phyloP scores from a whole-genome alignment of 1,140 invertebrate species.

The Sycophaga agraensis region DNA sequence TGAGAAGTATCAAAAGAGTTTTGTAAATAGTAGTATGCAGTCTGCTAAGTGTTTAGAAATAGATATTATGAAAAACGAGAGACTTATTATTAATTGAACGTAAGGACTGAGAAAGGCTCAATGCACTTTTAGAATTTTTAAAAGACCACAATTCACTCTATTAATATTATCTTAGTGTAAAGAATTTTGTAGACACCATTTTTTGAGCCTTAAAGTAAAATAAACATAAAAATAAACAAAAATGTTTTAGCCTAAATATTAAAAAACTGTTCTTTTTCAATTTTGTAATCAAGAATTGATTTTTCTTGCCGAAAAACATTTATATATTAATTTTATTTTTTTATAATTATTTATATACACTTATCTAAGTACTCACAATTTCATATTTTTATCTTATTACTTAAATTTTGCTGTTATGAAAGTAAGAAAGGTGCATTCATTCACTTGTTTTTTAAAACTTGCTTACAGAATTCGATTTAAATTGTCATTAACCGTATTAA shows the following conservation, averaged over 20 bases:
- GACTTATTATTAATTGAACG: slow-evolving; percentile 5
- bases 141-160: slow-evolving; percentile 1
- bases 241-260: background rate
- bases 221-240: background rate
- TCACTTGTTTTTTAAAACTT: too few relatives aligned
- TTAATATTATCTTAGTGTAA: background rate
- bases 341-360: background rate
- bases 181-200: slow-evolving; percentile 3
- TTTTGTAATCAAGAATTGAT: background rate
- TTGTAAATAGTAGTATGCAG: slow-evolving; percentile 23
- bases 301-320: slow-evolving; percentile 4
- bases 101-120: slow-evolving; percentile 1
- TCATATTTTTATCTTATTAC: too few relatives aligned
- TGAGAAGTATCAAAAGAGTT: slow-evolving; percentile 13
- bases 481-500: too few relatives aligned
- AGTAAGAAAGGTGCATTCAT: too few relatives aligned
- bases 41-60: slow-evolving; percentile 18
- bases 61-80: background rate
- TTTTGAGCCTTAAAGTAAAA: slow-evolving; percentile 11
- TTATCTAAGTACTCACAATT: background rate
- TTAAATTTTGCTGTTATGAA: too few relatives aligned
- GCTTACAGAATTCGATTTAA: too few relatives aligned
- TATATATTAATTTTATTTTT: slow-evolving; percentile 1
- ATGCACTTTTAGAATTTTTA: slow-evolving; percentile 11
- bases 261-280: too few relatives aligned